These are phyloP conservation scores for Amblyopsis hoosieri DNA, from an alignment of 2,797 vertebrate genomes.

Conservation along the genomic window DNA sequence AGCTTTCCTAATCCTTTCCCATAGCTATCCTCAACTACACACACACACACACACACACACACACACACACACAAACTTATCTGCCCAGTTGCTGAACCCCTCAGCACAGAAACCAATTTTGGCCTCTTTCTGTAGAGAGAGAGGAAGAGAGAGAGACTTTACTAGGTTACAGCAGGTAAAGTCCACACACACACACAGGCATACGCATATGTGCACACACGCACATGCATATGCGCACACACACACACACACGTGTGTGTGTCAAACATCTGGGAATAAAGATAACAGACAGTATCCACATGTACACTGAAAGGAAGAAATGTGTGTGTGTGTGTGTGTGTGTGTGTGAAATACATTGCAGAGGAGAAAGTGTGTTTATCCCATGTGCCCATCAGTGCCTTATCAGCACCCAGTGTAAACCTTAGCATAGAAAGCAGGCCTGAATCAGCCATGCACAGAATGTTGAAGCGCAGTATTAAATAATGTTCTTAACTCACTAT, in stretches of 20 bases:
- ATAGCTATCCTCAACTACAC: conserved; percentile 67
- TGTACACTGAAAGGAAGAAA: background rate
- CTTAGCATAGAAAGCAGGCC: too few relatives aligned
- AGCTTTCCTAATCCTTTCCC: conserved; percentile 81
- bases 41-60: conserved; percentile 30
- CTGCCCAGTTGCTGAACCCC: conserved; percentile 68
- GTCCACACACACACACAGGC: background rate
- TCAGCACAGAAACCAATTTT: conserved; percentile 64
- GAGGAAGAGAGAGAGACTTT: background rate
- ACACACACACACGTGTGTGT: background rate
- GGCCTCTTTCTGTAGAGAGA: conserved; percentile 18
- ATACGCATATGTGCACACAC: background rate
- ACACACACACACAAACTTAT: conserved; percentile 16
- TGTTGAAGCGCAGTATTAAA: too few relatives aligned
- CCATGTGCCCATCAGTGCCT: conserved; percentile 12
- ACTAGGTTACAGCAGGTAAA: conserved; percentile 1
- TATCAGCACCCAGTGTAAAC: conserved; percentile 11
- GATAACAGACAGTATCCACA: conserved; percentile 52
- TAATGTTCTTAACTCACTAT: too few relatives aligned
- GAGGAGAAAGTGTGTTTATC: conserved; percentile 16
- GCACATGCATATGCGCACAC: background rate
- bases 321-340: conserved; percentile 10
- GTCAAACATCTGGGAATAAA: conserved; percentile 58
- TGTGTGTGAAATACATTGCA: conserved; percentile 8
- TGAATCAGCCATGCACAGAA: too few relatives aligned